Evolutionary conservation across 2,797 vertebrate species (phyloP).

Genomic region (Atherinosoma microstoma): DNA sequence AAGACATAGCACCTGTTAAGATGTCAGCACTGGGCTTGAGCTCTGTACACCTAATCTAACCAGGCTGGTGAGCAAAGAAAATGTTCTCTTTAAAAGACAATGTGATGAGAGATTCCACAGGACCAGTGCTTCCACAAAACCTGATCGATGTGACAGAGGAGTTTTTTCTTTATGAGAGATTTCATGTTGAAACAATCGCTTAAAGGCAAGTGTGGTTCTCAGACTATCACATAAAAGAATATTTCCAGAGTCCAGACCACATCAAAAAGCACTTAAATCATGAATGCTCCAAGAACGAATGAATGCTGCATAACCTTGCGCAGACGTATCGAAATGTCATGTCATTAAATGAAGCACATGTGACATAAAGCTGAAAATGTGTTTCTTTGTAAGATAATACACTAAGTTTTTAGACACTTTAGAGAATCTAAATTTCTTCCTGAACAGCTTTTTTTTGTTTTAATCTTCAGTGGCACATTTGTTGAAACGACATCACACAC

Average conservation of each 20-base stretch:
- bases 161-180: conserved; percentile 25
- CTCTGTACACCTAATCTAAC: conserved; percentile 47
- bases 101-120: conserved; percentile 37
- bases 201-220: conserved; percentile 15
- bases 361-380: not conserved
- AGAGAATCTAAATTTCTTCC: not conserved
- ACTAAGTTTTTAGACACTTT: not conserved
- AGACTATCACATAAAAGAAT: conserved; percentile 15
- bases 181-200: conserved; percentile 25
- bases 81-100: conserved; percentile 33
- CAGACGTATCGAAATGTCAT: conserved; percentile 2
- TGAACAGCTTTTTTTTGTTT: not conserved
- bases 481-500: conserved; percentile 26
- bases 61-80: conserved; percentile 50
- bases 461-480: conserved; percentile 9
- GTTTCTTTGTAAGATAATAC: not conserved
- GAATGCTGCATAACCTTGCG: not conserved
- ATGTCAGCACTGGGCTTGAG: conserved; percentile 50
- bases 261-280: conserved; percentile 12
- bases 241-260: conserved; percentile 12
- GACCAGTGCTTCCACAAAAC: conserved; percentile 27
- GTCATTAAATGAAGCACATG: conserved; percentile 8
- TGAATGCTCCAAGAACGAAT: not conserved
- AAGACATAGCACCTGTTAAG: conserved; percentile 57
- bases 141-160: conserved; percentile 43